Conservation (phyloP, 2,113 vertebrate species). For the Pelodiscus sinensis region DNA sequence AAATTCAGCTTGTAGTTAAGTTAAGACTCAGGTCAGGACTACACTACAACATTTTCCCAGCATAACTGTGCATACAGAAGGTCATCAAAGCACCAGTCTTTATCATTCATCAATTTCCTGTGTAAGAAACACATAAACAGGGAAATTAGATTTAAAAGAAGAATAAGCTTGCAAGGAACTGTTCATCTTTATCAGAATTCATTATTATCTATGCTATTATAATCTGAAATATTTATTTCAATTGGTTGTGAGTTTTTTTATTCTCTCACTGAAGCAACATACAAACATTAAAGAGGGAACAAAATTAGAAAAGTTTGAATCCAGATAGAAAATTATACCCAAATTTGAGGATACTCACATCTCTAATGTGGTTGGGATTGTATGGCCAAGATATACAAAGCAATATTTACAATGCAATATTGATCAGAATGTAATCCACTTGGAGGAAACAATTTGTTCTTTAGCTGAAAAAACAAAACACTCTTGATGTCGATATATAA, state of each 20-base stretch:
- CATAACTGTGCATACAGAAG: background rate
- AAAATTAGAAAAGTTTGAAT: background rate
- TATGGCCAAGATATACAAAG: background rate
- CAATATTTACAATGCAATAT: background rate
- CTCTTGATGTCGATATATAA: background rate
- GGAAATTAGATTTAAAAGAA: background rate
- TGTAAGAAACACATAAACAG: background rate
- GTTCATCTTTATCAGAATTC: background rate
- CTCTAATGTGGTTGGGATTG: background rate
- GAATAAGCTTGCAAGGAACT: background rate
- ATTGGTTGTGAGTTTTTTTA: background rate
- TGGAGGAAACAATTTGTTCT: background rate
- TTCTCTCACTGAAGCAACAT: background rate
- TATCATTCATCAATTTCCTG: background rate
- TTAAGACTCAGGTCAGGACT: no score
- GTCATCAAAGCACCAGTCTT: slow-evolving; percentile 14
- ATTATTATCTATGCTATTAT: background rate
- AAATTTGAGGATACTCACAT: background rate
- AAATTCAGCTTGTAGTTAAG: no score
- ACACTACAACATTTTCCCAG: no score
- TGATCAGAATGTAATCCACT: background rate
- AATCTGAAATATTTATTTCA: background rate
- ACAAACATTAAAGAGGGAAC: background rate
- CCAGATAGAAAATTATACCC: background rate
- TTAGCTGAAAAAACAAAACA: background rate